phyloP scores from a whole-genome alignment of 2,113 vertebrate species.

The Accipiter cooperii region DNA sequence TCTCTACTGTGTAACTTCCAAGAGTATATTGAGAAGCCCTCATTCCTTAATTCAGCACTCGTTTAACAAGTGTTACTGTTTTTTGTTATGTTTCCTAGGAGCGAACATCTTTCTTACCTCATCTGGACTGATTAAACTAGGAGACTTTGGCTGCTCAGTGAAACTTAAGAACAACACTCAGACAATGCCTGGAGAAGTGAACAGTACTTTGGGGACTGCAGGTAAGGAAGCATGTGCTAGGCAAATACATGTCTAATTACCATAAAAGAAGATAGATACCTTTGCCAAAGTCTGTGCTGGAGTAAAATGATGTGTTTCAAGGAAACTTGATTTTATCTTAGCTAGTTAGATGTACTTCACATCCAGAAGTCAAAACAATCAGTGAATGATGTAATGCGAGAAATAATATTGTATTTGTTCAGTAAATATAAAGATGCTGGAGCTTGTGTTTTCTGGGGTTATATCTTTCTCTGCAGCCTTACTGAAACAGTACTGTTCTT shows the following conservation, averaged over 20 bases:
- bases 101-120: constrained; percentile 99
- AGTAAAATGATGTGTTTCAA: not conserved
- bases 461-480: not conserved
- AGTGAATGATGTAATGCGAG: not conserved
- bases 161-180: constrained; percentile 97
- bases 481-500: not conserved
- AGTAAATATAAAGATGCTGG: not conserved
- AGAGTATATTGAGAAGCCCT: not conserved
- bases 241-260: not conserved
- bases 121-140: constrained; percentile 93
- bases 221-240: constrained; percentile 68
- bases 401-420: not conserved
- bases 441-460: not conserved
- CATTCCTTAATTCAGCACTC: not conserved
- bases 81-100: constrained; percentile 69
- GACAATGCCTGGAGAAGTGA: constrained; percentile 98
- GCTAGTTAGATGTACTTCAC: not conserved
- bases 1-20: not conserved
- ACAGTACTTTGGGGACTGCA: constrained; percentile 96
- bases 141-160: constrained; percentile 97
- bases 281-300: not conserved
- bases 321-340: not conserved
- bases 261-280: not conserved
- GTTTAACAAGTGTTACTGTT: not conserved
- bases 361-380: not conserved